These are phyloP conservation scores for Rattus rattus DNA, from an alignment of 2,113 vertebrate genomes.

Conservation along the genomic window DNA sequence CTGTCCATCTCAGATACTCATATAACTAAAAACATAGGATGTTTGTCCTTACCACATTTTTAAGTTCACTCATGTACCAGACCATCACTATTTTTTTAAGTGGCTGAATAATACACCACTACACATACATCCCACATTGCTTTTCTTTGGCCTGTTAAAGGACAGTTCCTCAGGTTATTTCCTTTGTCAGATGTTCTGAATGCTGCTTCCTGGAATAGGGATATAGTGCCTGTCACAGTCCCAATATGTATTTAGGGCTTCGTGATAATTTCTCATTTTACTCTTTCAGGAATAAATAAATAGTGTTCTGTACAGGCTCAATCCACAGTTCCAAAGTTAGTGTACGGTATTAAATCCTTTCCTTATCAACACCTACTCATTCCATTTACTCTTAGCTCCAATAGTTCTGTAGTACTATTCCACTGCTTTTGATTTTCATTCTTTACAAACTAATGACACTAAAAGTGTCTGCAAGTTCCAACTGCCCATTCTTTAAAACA, in stretches of 20 bases:
- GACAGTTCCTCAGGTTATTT: background rate
- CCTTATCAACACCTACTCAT: background rate
- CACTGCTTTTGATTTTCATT: background rate
- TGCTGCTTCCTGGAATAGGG: background rate
- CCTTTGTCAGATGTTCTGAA: background rate
- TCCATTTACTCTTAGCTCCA: background rate
- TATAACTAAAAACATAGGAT: background rate
- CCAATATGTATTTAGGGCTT: background rate
- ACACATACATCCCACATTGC: background rate
- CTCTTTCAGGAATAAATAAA: background rate
- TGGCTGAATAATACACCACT: background rate
- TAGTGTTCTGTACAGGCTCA: background rate
- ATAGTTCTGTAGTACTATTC: background rate
- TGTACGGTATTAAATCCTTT: background rate
- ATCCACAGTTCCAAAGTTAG: background rate
- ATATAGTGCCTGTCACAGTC: background rate
- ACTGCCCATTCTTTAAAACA: background rate
- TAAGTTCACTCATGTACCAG: background rate
- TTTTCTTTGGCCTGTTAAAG: background rate
- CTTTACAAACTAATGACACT: background rate
- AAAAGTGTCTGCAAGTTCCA: background rate
- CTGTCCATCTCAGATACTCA: background rate
- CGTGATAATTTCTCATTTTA: slow-evolving; percentile 5
- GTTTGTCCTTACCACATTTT: background rate
- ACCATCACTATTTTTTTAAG: background rate